Base-by-base conservation (phyloP, 2,888 invertebrate species). In the Pimpla rufipes region DNA sequence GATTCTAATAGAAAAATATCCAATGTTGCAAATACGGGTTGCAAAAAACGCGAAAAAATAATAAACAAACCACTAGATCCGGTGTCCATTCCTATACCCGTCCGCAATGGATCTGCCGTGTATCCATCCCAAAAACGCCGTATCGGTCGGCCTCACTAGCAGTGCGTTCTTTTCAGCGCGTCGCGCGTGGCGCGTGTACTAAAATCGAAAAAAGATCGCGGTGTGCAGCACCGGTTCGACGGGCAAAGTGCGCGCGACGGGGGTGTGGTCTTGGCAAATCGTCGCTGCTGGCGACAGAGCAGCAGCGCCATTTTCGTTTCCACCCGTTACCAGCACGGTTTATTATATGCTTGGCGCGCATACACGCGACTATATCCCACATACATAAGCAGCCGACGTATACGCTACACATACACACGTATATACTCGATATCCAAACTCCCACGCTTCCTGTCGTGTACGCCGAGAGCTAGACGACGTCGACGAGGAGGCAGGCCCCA, bases 391-490 rank as follows among this genome's bases (percentile, higher is more conserved):
- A 45, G 16, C 21, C 37, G n/a, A n/a, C 45, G 55, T 81, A 71
- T 76, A 64, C 35, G 40, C 23, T 73, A 35, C 57, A 35, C 18
- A 5, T 29, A 29, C 29, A 29, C 59, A 59, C 67, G 71, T 82
- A 74, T 83, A 82, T 73, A 83, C 73, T 75, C 79, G 67, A 64
- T 68, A 55, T 59, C 66, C 79, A 73, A 77, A 89, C 89, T 89
- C 88, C 89, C 87, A 89, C 89, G 88, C 88, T 88, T 88, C 85
- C 88, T 88, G 82, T 80, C 74, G 55, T 23, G 52, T 71, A 76
- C 66, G 71, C 67, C n/a, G n/a, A n/a, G 67, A 83, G 67, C 80
- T 80, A 77, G 80, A 70, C 79, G 77, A 80, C 77, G 80, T 76
- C 71, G 80, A 76, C 71, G 76, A 83, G 76, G 50, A 79, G 75